phyloP scores from a whole-genome alignment of 1,140 invertebrate species.

The Drosophila baimaii region DNA sequence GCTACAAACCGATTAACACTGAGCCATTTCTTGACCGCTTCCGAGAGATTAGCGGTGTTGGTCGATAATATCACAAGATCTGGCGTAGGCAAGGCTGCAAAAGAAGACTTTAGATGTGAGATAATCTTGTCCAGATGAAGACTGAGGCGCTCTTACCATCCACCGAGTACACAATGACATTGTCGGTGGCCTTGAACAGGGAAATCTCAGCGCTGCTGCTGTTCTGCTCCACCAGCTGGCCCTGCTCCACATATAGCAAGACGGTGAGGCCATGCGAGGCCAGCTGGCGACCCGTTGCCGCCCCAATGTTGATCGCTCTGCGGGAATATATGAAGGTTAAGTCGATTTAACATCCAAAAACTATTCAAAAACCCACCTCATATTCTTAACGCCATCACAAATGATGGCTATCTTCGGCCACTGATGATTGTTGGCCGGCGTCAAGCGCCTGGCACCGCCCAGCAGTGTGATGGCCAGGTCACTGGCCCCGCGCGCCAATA shows the following conservation, averaged over 20 bases:
- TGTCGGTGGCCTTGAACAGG: constrained; percentile 81
- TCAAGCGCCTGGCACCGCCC: constrained; percentile 90
- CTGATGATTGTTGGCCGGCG: constrained; percentile 93
- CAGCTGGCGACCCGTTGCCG: constrained; percentile 91
- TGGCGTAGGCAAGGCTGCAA: constrained; percentile 72
- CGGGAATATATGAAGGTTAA: constrained; percentile 6
- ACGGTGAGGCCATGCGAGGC: constrained; percentile 92
- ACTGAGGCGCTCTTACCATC: too few relatives aligned
- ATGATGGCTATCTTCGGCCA: constrained; percentile 91
- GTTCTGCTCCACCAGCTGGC: constrained; percentile 84
- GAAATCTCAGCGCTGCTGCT: constrained; percentile 81
- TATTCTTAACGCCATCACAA: constrained; percentile 85
- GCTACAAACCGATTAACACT: constrained; percentile 85
- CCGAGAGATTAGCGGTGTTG: constrained; percentile 71
- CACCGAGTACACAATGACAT: constrained; percentile 73
- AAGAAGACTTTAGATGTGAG: background rate
- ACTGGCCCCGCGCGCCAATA: constrained; percentile 90
- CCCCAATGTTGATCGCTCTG: constrained; percentile 88
- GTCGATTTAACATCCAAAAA: too few relatives aligned
- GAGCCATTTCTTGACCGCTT: constrained; percentile 87
- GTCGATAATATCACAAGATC: constrained; percentile 84
- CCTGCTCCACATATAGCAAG: constrained; percentile 87
- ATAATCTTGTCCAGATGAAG: background rate
- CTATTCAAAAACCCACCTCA: constrained; percentile 45
- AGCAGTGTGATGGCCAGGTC: constrained; percentile 92